Base-by-base conservation (phyloP, 2,797 vertebrate genomes). In the Phataginus tetradactyla region DNA sequence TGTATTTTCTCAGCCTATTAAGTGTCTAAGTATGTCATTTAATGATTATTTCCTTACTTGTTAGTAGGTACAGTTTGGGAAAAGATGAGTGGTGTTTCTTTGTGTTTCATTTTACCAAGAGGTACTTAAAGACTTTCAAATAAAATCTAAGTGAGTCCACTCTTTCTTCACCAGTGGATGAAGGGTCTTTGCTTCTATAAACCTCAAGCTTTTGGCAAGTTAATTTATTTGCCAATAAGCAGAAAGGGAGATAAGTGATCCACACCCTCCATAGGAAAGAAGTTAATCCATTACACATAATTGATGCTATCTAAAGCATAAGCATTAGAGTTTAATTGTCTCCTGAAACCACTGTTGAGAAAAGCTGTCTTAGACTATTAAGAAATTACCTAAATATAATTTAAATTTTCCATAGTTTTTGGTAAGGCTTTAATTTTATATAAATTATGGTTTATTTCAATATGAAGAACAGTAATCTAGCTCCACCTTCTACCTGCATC, bases 151-250 rank as follows among this genome's bases (percentile, higher is more conserved):
- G 29, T 66, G 49, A 66, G 32, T 86, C 45, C 4, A 25, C 1
- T 88, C 1, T 23, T 85, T 91, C 37, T 96, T 15, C 91, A 51
- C 7, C 8, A 55, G n/a, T 53, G 13, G 9, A 51, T 86, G 15
- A 84, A 84, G 15, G 21, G n/a, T 39, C 53, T 86, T 68, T 69
- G 15, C 64, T 94, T 97, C 39, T 61, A 64, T 49, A 77, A 95
- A 51, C 2, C 21, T 32, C 8, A 72, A 57, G 6, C 69, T 78
- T 90, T 53, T 27, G 29, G 4, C 32, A 93, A 93, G 34, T 75
- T 23, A 83, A 74, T n/a, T 68, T 63, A 42, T 64, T 91, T 49
- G 11, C 27, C 29, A 53, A 12, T 75, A 53, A 39, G 15, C 14
- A 66, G 14, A 63, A 78, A 93, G 7, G 15, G 29, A 74, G 6